Evolutionary conservation across 2,888 invertebrate genomes (phyloP), one percentile per base, ranked within the genome.

Genomic region (Margaritifera margaritifera): DNA sequence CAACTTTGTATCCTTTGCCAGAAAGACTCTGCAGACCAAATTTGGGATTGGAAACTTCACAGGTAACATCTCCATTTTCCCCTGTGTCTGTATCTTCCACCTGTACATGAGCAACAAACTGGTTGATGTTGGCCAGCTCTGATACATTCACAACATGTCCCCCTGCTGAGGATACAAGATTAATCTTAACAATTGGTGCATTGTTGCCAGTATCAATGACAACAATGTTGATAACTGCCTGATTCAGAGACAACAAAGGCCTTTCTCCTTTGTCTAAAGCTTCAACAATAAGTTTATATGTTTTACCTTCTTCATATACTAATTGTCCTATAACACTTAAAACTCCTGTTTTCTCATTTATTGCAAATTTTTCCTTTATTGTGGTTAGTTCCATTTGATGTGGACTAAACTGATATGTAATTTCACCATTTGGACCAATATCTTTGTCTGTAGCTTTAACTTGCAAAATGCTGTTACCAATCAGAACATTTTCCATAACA

Each of bases 201-300:
- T 97, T 97, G 89, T 98, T 98, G 90, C 98, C 97, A 90, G 96
- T 97, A 73, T 90, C 90, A 85, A 96, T 95, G 11, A 98, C 94
- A 62, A 76, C 71, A 31, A 87, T 77, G 22, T 72, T 77, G 5
- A 86, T 82, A 24, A 81, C 72, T 2, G 84, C 82, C 57, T 81
- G 80, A 52, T 53, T 77, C 65, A 62, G 69, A 8, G 84, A 79
- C 27, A 80, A 77, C 65, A 79, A 69, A 1, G 84, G 78, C 54
- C 81, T 84, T 5, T 70, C 70, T 0, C 81, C 86, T 54, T 72
- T 68, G 71, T 87, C 86, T 15, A 77, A 74, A 6, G 84, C 86
- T 63, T 84, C 82, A 11, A 86, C 83, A 54, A 81, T 78, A 15
- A 86, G 71, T 52, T 75, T 74, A 62, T 84, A 81, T 31, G 66